phyloP scores from a whole-genome alignment of 1,140 invertebrate genomes.

The Drosophila mojavensis region DNA sequence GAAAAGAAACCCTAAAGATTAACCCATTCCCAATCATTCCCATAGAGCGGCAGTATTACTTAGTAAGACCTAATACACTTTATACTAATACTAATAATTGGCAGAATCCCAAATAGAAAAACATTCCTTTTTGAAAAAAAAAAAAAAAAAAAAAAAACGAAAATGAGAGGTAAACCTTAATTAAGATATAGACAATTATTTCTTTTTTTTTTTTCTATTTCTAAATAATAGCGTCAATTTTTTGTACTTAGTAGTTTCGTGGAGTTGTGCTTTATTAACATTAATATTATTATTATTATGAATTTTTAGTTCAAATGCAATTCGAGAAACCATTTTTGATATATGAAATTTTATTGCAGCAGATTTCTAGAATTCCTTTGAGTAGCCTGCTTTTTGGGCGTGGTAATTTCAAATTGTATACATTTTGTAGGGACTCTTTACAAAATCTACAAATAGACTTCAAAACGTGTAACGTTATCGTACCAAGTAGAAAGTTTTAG shows the following conservation, averaged over 20 bases:
- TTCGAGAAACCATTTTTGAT: not conserved
- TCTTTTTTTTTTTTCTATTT: conserved; percentile 2
- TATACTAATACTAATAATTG: conserved; percentile 9
- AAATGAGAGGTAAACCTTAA: conserved; percentile 27
- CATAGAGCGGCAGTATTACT: conserved; percentile 47
- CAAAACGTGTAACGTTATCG: conserved; percentile 61
- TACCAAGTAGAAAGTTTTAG: conserved; percentile 30
- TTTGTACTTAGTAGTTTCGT: conserved; percentile 34
- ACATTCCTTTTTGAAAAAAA: conserved; percentile 21
- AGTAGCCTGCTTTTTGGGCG: not conserved
- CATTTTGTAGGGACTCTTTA: conserved; percentile 1
- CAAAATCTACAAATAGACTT: conserved; percentile 45
- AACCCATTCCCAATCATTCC: conserved; percentile 11
- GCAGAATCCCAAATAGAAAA: conserved; percentile 13
- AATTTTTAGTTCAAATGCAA: conserved; percentile 37
- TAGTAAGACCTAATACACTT: conserved; percentile 6
- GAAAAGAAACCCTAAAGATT: not conserved
- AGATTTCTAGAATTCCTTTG: not conserved
- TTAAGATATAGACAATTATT: conserved; percentile 43
- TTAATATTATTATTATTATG: conserved; percentile 1
- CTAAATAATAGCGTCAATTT: conserved; percentile 4
- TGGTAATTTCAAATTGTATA: not conserved
- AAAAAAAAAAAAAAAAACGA: conserved; percentile 1
- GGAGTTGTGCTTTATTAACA: conserved; percentile 29
- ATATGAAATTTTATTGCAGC: not conserved